Conservation (phyloP, 2,888 invertebrate genomes). For the Morpho achilles region DNA sequence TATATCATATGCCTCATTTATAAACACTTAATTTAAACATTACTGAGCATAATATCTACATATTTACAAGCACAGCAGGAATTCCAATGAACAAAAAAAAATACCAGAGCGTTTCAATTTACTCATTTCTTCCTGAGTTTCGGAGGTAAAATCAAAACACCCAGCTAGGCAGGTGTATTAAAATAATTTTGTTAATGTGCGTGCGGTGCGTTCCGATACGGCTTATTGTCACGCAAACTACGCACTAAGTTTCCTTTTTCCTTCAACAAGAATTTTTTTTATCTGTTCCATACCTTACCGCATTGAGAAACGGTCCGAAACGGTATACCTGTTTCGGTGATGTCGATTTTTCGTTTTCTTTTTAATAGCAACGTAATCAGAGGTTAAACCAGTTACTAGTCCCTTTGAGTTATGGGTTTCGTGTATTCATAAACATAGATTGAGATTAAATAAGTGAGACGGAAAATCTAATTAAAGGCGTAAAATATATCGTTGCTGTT, state of each 20-base stretch:
- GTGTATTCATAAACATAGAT: conserved; percentile 58
- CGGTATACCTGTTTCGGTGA: neutral
- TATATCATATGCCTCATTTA: too few relatives aligned
- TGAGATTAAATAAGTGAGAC: conserved; percentile 46
- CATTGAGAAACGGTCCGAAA: conserved; percentile 9
- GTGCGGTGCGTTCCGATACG: conserved; percentile 64
- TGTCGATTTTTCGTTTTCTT: conserved; percentile 22
- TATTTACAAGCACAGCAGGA: conserved; percentile 13
- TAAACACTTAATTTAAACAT: conserved; percentile 14
- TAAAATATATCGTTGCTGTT: conserved; percentile 24
- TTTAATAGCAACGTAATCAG: conserved; percentile 59
- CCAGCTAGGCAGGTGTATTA: conserved; percentile 72
- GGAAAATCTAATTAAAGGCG: conserved; percentile 49
- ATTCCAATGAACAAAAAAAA: conserved; percentile 14
- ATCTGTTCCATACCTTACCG: conserved; percentile 33
- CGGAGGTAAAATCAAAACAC: conserved; percentile 50
- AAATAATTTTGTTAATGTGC: conserved; percentile 74
- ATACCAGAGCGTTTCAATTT: conserved; percentile 16
- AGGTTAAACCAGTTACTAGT: conserved; percentile 46
- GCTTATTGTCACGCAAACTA: conserved; percentile 57
- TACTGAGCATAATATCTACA: conserved; percentile 16
- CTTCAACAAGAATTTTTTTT: conserved; percentile 12
- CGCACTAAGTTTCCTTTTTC: conserved; percentile 22
- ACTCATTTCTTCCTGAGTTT: conserved; percentile 28
- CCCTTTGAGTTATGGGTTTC: conserved; percentile 53